Conservation (phyloP, 2,888 invertebrate genomes). For the Lissonota sp. region DNA sequence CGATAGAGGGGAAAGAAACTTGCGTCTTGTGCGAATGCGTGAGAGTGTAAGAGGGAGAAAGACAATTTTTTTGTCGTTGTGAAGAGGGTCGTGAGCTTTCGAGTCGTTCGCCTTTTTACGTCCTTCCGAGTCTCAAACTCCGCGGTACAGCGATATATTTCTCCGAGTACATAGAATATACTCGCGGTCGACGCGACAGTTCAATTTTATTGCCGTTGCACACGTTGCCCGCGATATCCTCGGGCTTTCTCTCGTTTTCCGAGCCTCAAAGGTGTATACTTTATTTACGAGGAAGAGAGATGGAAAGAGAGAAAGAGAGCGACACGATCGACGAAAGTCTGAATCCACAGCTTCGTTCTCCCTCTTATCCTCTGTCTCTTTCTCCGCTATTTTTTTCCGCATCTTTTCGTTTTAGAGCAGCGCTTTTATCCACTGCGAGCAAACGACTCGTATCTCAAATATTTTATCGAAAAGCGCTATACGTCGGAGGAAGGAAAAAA, state of each 20-base stretch:
- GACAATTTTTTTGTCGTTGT: not conserved
- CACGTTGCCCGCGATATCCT: constrained; percentile 40
- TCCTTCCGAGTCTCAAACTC: constrained; percentile 26
- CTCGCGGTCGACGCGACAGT: constrained; percentile 27
- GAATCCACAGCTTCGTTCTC: constrained; percentile 9
- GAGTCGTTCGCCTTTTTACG: constrained; percentile 48
- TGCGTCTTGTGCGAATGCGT: not conserved
- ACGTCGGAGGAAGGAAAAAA: not conserved
- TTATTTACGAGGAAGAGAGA: constrained; percentile 13
- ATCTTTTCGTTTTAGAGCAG: not conserved
- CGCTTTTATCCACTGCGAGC: constrained; percentile 3
- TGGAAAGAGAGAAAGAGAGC: constrained; percentile 23
- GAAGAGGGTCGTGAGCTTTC: not conserved
- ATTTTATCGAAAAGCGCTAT: constrained; percentile 56
- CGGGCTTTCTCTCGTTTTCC: constrained; percentile 27
- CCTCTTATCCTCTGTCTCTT: not conserved
- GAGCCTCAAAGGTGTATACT: constrained; percentile 12
- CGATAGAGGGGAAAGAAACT: constrained; percentile 8
- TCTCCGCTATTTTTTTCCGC: not conserved
- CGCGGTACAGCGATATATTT: too few species aligned
- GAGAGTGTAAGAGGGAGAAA: not conserved
- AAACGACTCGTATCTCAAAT: constrained; percentile 28
- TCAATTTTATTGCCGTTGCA: constrained; percentile 60
- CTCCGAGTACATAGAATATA: not conserved
- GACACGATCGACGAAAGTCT: constrained; percentile 8